Evolutionary conservation across 1,140 invertebrate species (phyloP).

Genomic region (Gerris buenoi): DNA sequence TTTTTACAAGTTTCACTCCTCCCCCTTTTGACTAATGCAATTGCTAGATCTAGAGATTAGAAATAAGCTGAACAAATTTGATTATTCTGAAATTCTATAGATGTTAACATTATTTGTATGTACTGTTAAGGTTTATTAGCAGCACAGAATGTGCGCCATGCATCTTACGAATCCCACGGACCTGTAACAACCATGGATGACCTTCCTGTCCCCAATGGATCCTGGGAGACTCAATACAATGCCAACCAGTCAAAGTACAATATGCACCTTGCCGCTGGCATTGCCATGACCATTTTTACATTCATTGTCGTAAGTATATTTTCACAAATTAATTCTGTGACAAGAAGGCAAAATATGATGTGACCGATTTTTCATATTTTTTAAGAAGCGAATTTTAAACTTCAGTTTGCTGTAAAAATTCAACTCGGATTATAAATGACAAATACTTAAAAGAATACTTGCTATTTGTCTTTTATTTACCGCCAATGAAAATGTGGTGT

Average conservation of each 20-base stretch:
- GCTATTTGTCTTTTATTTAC: background rate
- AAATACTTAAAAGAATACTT: background rate
- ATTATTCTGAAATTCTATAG: too few species aligned
- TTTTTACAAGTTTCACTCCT: too few species aligned
- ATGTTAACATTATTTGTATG: too few species aligned
- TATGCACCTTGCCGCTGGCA: constrained; percentile 41
- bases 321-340: background rate
- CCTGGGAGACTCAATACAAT: constrained; percentile 50
- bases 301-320: constrained; percentile 40
- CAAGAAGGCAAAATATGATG: background rate
- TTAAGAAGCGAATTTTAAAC: background rate
- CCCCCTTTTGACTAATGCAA: too few species aligned
- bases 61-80: too few species aligned
- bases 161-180: constrained; percentile 5
- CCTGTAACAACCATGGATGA: constrained; percentile 46
- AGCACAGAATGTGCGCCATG: constrained; percentile 12
- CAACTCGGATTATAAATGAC: background rate
- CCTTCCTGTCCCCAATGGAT: constrained; percentile 50
- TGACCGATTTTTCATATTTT: background rate
- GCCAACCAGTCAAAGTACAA: constrained; percentile 51
- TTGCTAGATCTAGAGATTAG: too few species aligned
- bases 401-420: background rate
- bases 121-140: background rate
- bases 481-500: too few species aligned
- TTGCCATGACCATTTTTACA: constrained; percentile 38